phyloP scores from a whole-genome alignment of 2,113 vertebrate species.

The Porphyrio hochstetteri region DNA sequence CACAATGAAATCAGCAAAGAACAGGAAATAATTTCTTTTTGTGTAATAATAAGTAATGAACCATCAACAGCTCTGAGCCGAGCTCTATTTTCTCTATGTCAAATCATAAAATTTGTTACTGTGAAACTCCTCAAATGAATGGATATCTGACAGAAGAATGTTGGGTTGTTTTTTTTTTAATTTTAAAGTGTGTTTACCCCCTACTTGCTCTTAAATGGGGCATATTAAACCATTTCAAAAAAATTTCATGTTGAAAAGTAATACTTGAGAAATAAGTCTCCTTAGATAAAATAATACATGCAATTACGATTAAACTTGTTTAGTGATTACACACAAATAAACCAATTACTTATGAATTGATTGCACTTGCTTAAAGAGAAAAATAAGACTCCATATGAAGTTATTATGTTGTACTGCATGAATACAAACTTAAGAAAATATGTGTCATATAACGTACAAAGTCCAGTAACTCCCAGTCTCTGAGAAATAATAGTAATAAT shows the following conservation, averaged over 20 bases:
- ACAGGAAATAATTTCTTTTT: neutral
- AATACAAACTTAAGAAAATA: neutral
- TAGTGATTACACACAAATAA: conserved; percentile 2
- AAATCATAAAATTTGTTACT: neutral
- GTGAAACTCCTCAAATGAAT: neutral
- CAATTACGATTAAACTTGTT: conserved; percentile 4
- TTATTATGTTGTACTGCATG: neutral
- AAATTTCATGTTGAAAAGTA: neutral
- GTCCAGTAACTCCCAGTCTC: neutral
- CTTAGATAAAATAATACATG: neutral
- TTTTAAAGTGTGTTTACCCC: neutral
- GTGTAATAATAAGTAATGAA: neutral
- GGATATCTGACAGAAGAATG: neutral
- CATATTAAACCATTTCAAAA: neutral
- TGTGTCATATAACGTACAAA: neutral
- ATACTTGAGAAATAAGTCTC: neutral
- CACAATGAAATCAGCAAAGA: neutral
- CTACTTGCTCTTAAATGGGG: neutral
- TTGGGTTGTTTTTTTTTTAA: neutral
- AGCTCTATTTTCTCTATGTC: neutral
- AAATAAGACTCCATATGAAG: neutral
- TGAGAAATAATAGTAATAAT: conserved; percentile 5
- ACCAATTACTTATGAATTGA: neutral
- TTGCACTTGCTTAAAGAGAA: neutral
- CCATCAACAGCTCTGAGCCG: neutral